Evolutionary conservation across 2,113 vertebrate genomes (phyloP).

Genomic region (Paralichthys olivaceus): DNA sequence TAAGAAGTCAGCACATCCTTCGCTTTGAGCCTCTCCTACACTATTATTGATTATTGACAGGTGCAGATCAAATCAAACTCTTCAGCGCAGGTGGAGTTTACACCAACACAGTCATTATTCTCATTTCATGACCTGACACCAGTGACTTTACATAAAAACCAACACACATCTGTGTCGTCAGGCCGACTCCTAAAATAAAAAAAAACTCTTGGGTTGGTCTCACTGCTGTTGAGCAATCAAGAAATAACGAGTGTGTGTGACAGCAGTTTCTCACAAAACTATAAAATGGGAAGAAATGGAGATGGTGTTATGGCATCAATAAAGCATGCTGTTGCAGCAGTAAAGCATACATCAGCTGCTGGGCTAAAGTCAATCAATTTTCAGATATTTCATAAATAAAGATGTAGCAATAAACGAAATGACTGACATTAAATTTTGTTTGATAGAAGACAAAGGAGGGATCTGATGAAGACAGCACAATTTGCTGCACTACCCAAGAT

Average conservation of each 20-base stretch:
- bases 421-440: conserved; percentile 66
- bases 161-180: conserved; percentile 41
- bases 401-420: conserved; percentile 70
- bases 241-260: conserved; percentile 54
- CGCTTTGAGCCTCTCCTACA: neutral
- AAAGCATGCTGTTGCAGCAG: conserved; percentile 74
- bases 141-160: conserved; percentile 39
- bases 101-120: conserved; percentile 6
- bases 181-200: neutral
- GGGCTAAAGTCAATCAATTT: conserved; percentile 70
- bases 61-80: conserved; percentile 1
- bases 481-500: conserved; percentile 13
- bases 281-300: conserved; percentile 73
- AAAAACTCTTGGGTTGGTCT: conserved; percentile 31
- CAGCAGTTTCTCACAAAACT: conserved; percentile 65
- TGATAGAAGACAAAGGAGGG: conserved; percentile 57
- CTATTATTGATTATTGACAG: neutral
- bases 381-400: conserved; percentile 76
- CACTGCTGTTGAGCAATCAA: conserved; percentile 41
- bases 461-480: conserved; percentile 63
- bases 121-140: conserved; percentile 17
- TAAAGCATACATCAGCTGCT: conserved; percentile 73
- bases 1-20: neutral
- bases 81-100: neutral
- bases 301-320: conserved; percentile 74